These are phyloP conservation scores for Enteromius argenteus DNA, from an alignment of 2,797 vertebrate species.

Conservation along the genomic window DNA sequence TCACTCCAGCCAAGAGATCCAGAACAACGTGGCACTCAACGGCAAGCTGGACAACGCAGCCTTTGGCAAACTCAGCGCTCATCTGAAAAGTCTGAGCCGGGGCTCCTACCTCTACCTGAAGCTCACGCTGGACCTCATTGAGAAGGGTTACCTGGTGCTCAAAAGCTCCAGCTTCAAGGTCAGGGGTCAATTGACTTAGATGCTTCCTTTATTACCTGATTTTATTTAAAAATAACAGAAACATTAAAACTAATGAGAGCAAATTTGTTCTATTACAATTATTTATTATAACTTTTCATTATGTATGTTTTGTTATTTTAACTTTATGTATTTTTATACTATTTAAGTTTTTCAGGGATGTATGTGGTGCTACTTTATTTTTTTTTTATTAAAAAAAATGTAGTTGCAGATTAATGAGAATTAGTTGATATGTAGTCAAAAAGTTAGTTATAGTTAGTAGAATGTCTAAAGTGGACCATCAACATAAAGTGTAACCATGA, in stretches of 20 bases:
- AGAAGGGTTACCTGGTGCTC: conserved; percentile 94
- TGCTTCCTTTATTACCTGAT: not conserved
- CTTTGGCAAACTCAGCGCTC: conserved; percentile 90
- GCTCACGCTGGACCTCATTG: conserved; percentile 96
- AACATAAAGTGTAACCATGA: no score
- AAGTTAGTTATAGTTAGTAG: no score
- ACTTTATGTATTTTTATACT: not conserved
- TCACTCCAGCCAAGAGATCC: conserved; percentile 94
- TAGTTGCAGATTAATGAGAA: no score
- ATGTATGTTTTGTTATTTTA: not conserved
- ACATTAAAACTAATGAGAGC: not conserved
- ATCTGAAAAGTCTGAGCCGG: conserved; percentile 94
- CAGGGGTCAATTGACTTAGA: not conserved
- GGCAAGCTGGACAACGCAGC: conserved; percentile 94
- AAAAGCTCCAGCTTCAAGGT: conserved; percentile 99
- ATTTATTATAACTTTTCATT: not conserved
- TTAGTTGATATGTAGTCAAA: no score
- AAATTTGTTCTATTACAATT: not conserved
- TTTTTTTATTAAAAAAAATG: no score
- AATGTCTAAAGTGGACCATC: no score
- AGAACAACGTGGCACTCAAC: conserved; percentile 96
- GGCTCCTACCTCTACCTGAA: conserved; percentile 97
- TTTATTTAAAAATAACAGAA: not conserved
- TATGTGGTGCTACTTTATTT: not conserved
- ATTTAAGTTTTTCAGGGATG: not conserved